These are phyloP conservation scores for Beris morrisii DNA, from an alignment of 2,888 invertebrate species.

Conservation along the genomic window DNA sequence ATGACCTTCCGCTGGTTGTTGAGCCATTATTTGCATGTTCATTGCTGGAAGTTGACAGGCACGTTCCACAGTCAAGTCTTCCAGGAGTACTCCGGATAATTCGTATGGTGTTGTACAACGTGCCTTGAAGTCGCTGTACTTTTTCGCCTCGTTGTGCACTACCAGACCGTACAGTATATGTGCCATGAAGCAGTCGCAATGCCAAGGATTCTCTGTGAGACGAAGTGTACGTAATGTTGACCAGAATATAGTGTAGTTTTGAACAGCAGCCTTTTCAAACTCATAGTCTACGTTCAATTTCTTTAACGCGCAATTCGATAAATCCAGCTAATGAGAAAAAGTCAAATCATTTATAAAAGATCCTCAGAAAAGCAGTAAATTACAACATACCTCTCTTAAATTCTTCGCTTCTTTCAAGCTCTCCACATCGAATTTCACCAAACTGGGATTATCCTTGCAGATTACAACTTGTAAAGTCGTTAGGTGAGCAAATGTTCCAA, in stretches of 20 bases:
- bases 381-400: slow-evolving; percentile 46
- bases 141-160: slow-evolving; percentile 26
- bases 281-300: slow-evolving; percentile 47
- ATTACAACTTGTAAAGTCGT: slow-evolving; percentile 53
- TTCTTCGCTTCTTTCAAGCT: slow-evolving; percentile 52
- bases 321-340: slow-evolving; percentile 59
- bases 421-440: slow-evolving; percentile 62
- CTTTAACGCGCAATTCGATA: slow-evolving; percentile 65
- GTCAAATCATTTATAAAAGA: background rate
- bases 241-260: slow-evolving; percentile 45
- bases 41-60: slow-evolving; percentile 32
- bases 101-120: slow-evolving; percentile 52
- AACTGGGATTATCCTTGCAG: slow-evolving; percentile 59
- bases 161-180: slow-evolving; percentile 47
- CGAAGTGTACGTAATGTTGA: slow-evolving; percentile 60
- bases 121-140: slow-evolving; percentile 38
- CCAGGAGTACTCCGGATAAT: slow-evolving; percentile 47
- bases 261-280: slow-evolving; percentile 24
- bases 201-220: slow-evolving; percentile 66
- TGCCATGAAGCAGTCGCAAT: slow-evolving; percentile 62
- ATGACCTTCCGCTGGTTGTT: slow-evolving; percentile 34
- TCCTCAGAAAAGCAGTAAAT: background rate
- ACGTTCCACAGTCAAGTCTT: slow-evolving; percentile 45
- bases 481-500: slow-evolving; percentile 60
- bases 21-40: slow-evolving; percentile 20